Evolutionary conservation across 2,797 vertebrate genomes (phyloP).

Genomic region (Hyperoplus lanceolatus): DNA sequence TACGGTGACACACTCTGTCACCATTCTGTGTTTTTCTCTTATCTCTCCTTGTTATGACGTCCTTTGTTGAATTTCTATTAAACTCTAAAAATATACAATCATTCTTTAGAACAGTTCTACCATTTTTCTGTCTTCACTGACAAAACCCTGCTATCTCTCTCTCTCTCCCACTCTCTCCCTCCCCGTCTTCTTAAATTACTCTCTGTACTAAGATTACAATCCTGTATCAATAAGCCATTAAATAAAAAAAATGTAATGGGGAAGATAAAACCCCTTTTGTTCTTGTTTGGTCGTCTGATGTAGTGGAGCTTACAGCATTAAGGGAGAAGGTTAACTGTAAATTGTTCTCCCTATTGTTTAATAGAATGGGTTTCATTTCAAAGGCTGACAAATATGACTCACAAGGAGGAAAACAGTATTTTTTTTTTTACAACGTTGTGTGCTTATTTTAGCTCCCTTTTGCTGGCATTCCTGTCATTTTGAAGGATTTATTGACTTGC

Average conservation of each 20-base stretch:
- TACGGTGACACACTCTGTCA: neutral
- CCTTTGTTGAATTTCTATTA: neutral
- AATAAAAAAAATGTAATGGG: neutral
- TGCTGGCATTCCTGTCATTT: constrained; percentile 27
- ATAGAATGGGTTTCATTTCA: neutral
- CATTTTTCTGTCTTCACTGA: neutral
- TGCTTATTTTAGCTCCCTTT: constrained; percentile 15
- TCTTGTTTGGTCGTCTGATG: constrained; percentile 31
- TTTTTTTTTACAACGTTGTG: neutral
- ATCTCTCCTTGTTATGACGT: neutral
- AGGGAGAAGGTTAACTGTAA: constrained; percentile 14
- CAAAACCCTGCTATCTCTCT: neutral
- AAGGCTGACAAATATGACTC: constrained; percentile 8
- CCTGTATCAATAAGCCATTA: no score
- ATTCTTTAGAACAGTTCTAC: no score
- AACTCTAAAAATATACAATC: no score
- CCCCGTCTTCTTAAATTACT: no score
- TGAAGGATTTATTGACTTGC: constrained; percentile 54
- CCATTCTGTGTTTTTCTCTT: neutral
- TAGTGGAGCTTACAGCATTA: neutral
- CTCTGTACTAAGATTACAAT: no score
- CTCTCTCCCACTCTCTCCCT: neutral
- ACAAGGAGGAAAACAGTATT: constrained; percentile 3
- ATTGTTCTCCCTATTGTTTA: neutral
- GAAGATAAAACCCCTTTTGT: constrained; percentile 8